Conservation (phyloP, 1,140 invertebrate genomes). For the Pectinophora gossypiella region DNA sequence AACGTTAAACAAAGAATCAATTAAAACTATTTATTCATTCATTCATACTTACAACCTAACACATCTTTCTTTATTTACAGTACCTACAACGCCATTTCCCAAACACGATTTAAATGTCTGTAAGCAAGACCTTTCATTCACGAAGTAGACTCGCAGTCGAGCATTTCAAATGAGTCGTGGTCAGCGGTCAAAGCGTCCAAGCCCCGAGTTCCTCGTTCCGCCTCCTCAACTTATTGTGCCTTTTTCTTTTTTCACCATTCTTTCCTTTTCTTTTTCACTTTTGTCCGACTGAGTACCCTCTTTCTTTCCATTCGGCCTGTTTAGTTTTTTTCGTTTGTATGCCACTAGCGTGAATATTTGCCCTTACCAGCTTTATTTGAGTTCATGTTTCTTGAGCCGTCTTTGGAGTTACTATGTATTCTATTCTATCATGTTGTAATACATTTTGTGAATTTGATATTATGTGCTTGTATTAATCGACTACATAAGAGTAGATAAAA, state of each 20-base stretch:
- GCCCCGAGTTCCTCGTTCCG: constrained; percentile 48
- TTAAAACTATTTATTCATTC: too few species aligned
- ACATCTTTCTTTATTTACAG: too few species aligned
- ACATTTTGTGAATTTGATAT: too few species aligned
- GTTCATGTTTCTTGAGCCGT: neutral
- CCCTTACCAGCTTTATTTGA: constrained; percentile 24
- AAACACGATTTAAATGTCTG: too few species aligned
- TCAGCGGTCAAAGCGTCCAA: constrained; percentile 58
- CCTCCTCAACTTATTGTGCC: constrained; percentile 54
- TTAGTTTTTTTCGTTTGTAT: constrained; percentile 48
- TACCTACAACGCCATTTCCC: too few species aligned
- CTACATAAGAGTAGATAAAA: too few species aligned
- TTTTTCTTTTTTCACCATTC: constrained; percentile 45
- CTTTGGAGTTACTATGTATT: too few species aligned
- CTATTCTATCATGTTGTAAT: too few species aligned
- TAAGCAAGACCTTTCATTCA: too few species aligned
- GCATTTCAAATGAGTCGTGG: constrained; percentile 32
- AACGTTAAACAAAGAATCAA: too few species aligned
- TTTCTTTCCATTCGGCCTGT: constrained; percentile 57
- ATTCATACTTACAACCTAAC: too few species aligned
- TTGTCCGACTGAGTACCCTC: constrained; percentile 51
- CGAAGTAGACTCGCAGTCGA: constrained; percentile 1
- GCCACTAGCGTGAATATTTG: constrained; percentile 56
- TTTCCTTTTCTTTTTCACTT: constrained; percentile 52
- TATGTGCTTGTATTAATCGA: too few species aligned